These are phyloP conservation scores for Arctopsyche grandis DNA, from an alignment of 1,140 invertebrate species.

Conservation along the genomic window DNA sequence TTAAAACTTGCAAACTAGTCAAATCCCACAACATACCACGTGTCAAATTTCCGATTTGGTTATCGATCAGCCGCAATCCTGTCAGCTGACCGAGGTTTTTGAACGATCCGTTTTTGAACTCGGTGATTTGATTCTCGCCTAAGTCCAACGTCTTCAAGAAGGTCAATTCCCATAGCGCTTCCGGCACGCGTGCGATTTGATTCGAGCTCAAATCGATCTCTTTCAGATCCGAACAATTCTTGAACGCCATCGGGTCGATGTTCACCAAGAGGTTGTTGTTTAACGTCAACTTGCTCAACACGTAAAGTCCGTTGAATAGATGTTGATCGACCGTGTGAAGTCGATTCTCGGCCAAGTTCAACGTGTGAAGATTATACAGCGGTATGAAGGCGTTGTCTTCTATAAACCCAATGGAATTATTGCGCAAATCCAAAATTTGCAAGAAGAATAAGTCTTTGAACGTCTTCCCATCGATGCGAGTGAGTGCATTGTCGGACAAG, in stretches of 20 bases:
- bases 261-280: slow-evolving; percentile 86
- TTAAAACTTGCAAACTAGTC: slow-evolving; percentile 83
- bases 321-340: slow-evolving; percentile 82
- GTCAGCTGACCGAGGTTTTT: slow-evolving; percentile 85
- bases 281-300: slow-evolving; percentile 83
- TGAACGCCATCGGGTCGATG: slow-evolving; percentile 85
- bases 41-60: slow-evolving; percentile 85
- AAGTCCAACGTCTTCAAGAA: slow-evolving; percentile 87
- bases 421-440: slow-evolving; percentile 86
- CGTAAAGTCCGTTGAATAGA: slow-evolving; percentile 86
- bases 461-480: slow-evolving; percentile 81
- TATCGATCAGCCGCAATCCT: slow-evolving; percentile 84
- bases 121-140: slow-evolving; percentile 85
- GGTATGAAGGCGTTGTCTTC: slow-evolving; percentile 88
- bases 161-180: slow-evolving; percentile 81
- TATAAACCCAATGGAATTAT: slow-evolving; percentile 87
- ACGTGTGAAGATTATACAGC: slow-evolving; percentile 85
- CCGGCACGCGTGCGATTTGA: slow-evolving; percentile 81
- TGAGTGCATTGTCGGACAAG: slow-evolving; percentile 85
- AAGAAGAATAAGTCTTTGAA: slow-evolving; percentile 90
- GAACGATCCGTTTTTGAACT: slow-evolving; percentile 84
- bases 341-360: slow-evolving; percentile 87
- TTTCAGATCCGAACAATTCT: slow-evolving; percentile 90
- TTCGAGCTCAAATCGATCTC: slow-evolving; percentile 91
- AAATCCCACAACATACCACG: slow-evolving; percentile 87